phyloP scores from a whole-genome alignment of 2,113 vertebrate genomes.

The Zapornia atra region DNA sequence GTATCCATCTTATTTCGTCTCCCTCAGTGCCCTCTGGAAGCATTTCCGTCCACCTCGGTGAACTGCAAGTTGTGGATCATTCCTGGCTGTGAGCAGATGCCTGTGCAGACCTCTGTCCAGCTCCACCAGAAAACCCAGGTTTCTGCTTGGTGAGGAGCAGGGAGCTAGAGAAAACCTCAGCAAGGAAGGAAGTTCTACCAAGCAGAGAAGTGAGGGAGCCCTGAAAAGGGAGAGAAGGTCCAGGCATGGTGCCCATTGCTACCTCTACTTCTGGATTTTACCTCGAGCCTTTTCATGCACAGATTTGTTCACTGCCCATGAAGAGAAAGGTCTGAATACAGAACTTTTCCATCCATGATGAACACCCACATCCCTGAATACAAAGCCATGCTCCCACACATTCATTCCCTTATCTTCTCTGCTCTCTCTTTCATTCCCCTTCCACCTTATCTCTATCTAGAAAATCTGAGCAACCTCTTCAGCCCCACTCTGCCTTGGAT shows the following conservation, averaged over 20 bases:
- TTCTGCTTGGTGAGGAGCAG: background rate
- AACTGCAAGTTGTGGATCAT: background rate
- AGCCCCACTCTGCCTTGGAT: background rate
- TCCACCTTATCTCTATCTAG: background rate
- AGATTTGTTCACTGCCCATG: background rate
- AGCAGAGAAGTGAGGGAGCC: background rate
- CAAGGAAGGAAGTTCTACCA: background rate
- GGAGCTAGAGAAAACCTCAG: background rate
- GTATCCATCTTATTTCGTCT: background rate
- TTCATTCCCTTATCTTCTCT: background rate
- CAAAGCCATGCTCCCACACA: background rate
- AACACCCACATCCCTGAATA: background rate
- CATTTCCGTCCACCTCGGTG: background rate
- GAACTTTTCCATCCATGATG: background rate
- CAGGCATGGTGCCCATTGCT: background rate
- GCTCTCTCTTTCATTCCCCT: background rate
- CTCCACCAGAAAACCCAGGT: rapidly evolving
- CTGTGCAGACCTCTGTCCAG: rapidly evolving
- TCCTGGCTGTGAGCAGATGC: background rate
- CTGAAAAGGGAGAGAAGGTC: background rate
- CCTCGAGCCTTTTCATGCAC: background rate
- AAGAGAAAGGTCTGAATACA: background rate
- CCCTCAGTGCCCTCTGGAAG: background rate
- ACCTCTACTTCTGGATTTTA: background rate
- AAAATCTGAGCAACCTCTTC: background rate